Evolutionary conservation across 2,797 vertebrate species (phyloP).

Genomic region (Tauraco hartlaubi): DNA sequence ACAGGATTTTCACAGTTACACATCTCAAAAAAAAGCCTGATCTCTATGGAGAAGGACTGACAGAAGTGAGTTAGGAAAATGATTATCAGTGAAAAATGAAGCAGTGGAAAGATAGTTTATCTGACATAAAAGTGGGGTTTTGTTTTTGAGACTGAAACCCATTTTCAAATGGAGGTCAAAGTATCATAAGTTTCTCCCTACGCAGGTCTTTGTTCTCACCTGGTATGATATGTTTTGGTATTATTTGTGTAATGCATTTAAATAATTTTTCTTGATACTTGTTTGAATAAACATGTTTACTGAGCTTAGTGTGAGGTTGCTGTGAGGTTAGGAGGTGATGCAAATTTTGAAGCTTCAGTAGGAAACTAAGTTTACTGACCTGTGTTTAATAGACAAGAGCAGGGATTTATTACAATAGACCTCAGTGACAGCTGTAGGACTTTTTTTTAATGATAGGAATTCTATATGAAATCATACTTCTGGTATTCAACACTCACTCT

Average conservation of each 20-base stretch:
- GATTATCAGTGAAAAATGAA: background rate
- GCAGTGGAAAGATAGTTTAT: background rate
- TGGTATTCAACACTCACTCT: slow-evolving; percentile 4
- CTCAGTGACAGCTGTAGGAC: slow-evolving; percentile 1
- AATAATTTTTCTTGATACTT: slow-evolving; percentile 25
- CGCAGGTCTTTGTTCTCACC: background rate
- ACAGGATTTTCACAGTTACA: background rate
- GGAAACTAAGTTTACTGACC: slow-evolving; percentile 41
- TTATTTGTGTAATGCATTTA: background rate
- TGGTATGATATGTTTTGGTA: background rate
- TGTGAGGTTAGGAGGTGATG: slow-evolving; percentile 21
- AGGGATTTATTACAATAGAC: slow-evolving; percentile 57
- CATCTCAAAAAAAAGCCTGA: background rate
- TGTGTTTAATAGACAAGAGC: slow-evolving; percentile 63
- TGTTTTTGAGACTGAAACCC: background rate
- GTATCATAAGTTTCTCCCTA: background rate
- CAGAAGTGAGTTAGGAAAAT: background rate
- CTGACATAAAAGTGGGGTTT: background rate
- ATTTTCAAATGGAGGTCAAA: slow-evolving; percentile 1
- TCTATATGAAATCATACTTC: slow-evolving; percentile 36
- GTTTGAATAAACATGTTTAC: slow-evolving; percentile 48
- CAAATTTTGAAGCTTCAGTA: slow-evolving; percentile 4
- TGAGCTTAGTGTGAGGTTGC: background rate
- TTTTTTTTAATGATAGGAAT: slow-evolving; percentile 14
- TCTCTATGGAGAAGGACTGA: background rate